Evolutionary conservation across 2,888 invertebrate genomes (phyloP).

Genomic region (Falcaria lacertinaria): DNA sequence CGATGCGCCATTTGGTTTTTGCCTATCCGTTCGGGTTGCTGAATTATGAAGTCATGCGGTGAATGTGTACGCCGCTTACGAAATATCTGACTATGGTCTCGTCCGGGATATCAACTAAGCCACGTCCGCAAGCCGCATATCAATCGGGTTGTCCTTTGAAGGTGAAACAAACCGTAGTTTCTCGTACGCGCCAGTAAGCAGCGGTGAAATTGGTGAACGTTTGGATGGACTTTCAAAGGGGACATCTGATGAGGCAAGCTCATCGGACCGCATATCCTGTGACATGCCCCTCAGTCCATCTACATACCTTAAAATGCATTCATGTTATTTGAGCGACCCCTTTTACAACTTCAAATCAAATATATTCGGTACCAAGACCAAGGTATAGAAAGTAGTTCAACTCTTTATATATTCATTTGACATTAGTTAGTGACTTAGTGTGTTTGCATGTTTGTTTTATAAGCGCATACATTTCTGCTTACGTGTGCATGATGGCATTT

Average conservation of each 20-base stretch:
- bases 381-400: too few species aligned
- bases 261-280: constrained; percentile 70
- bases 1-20: constrained; percentile 43
- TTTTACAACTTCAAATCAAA: neutral
- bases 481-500: constrained; percentile 27
- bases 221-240: constrained; percentile 59
- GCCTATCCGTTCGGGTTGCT: constrained; percentile 35
- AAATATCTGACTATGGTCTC: constrained; percentile 23
- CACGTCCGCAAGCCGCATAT: constrained; percentile 17
- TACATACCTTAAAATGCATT: constrained; percentile 38
- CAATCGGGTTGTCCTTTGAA: constrained; percentile 17
- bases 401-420: constrained; percentile 5
- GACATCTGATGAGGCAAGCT: constrained; percentile 56
- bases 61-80: constrained; percentile 55
- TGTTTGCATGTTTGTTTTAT: constrained; percentile 13
- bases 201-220: constrained; percentile 59
- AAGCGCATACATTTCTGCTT: constrained; percentile 20
- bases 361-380: neutral
- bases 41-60: constrained; percentile 42
- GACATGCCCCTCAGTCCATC: constrained; percentile 43
- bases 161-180: constrained; percentile 16
- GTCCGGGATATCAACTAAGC: constrained; percentile 14
- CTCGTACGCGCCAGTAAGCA: constrained; percentile 58
- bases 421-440: constrained; percentile 11
- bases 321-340: constrained; percentile 24